Evolutionary conservation across 2,113 vertebrate species (phyloP).

Genomic region (Semnornis frantzii): DNA sequence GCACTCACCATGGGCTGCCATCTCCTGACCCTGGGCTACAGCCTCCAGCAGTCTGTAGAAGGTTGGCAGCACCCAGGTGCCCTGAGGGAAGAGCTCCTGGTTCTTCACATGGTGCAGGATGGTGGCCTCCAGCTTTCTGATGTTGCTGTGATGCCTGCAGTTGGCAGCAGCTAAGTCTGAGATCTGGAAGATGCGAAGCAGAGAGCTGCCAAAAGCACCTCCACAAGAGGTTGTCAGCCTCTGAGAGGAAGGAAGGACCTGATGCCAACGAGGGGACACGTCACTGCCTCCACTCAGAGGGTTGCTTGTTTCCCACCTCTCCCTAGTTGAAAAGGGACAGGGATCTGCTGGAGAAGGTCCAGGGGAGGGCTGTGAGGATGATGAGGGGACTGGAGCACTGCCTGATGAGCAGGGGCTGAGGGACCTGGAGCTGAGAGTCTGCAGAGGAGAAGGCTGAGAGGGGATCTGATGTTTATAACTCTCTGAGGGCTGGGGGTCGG

Average conservation of each 20-base stretch:
- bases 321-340: too few species aligned
- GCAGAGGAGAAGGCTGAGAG: too few species aligned
- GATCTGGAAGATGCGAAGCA: slow-evolving; percentile 45
- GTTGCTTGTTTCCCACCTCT: neutral
- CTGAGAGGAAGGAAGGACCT: neutral
- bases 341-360: too few species aligned
- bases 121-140: slow-evolving; percentile 1
- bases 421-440: too few species aligned
- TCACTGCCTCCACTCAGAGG: neutral
- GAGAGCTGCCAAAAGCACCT: neutral
- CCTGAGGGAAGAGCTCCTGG: slow-evolving; percentile 59
- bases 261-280: neutral
- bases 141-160: slow-evolving; percentile 2
- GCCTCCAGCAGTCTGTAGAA: slow-evolving; percentile 62
- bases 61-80: slow-evolving; percentile 48
- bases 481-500: too few species aligned
- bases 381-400: too few species aligned
- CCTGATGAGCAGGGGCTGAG: too few species aligned
- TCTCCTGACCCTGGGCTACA: neutral
- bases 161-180: slow-evolving; percentile 46
- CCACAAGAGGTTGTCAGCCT: neutral
- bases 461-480: too few species aligned
- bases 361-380: too few species aligned
- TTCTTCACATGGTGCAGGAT: slow-evolving; percentile 56
- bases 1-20: slow-evolving; percentile 62